Percentiles rank a stretch among this genome's conserved stretches.
Evolutionary conservation across 2,888 invertebrate genomes (phyloP).

Genomic region (Spialia ferax): DNA sequence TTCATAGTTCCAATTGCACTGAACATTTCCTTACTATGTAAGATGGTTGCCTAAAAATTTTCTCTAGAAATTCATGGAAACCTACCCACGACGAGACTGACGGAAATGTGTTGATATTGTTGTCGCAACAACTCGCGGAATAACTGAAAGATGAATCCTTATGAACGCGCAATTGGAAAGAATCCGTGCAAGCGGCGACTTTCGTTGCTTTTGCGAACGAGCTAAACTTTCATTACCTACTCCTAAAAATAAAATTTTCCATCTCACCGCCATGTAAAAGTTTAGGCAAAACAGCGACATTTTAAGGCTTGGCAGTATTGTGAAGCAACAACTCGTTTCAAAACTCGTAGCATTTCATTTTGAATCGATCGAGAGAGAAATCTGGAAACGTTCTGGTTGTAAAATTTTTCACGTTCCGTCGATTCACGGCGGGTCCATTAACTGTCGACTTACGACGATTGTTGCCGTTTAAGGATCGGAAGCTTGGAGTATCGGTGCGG

Average conservation of each 20-base stretch:
- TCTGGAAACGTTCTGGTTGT: constrained; percentile 18
- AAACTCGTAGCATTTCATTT: constrained; percentile 16
- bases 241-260: constrained; percentile 24
- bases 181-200: constrained; percentile 66
- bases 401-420: constrained; percentile 38
- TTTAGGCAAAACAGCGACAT: constrained; percentile 1
- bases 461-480: constrained; percentile 78
- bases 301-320: constrained; percentile 17
- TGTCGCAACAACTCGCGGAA: constrained; percentile 54
- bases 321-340: constrained; percentile 11
- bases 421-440: constrained; percentile 67
- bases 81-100: not conserved
- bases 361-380: constrained; percentile 10
- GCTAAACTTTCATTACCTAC: constrained; percentile 50
- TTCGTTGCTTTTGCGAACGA: constrained; percentile 56
- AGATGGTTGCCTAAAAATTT: not conserved
- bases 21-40: too few species aligned
- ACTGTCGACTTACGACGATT: constrained; percentile 74
- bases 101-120: constrained; percentile 62
- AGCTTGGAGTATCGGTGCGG: constrained; percentile 62
- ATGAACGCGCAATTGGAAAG: constrained; percentile 72
- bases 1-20: too few species aligned
- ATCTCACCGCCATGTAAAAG: constrained; percentile 9
- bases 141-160: constrained; percentile 70
- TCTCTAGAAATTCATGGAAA: not conserved